phyloP scores from a whole-genome alignment of 2,113 vertebrate genomes.

The Telmatochromis brichardi region DNA sequence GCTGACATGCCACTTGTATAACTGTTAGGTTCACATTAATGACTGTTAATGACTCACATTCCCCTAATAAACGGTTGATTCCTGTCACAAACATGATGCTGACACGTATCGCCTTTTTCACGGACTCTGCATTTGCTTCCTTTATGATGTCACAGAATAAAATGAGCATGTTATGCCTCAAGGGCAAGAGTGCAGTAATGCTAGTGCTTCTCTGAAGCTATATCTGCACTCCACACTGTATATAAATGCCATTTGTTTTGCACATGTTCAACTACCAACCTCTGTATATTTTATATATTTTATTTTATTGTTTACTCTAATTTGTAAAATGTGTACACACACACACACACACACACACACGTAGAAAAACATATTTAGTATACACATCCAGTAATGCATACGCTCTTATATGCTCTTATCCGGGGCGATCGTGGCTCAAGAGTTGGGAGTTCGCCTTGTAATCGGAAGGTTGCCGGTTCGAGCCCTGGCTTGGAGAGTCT shows the following conservation, averaged over 20 bases:
- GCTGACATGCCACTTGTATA: not conserved
- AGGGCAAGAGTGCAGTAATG: not conserved
- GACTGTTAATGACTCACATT: not conserved
- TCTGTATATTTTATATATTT: not conserved
- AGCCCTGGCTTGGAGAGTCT: too few species aligned
- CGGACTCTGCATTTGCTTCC: not conserved
- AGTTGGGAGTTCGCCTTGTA: too few species aligned
- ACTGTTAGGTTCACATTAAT: not conserved
- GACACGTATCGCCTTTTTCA: not conserved
- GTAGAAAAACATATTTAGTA: not conserved
- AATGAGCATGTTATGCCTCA: not conserved
- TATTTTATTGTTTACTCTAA: not conserved
- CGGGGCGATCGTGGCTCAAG: too few species aligned
- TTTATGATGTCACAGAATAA: not conserved
- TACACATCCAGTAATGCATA: not conserved
- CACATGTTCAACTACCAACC: not conserved
- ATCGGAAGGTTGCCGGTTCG: too few species aligned
- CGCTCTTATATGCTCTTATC: not conserved
- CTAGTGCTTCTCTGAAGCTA: not conserved
- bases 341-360: not conserved
- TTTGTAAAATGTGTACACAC: accelerated
- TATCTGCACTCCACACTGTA: not conserved
- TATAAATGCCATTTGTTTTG: not conserved
- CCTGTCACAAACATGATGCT: not conserved
- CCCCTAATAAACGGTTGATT: not conserved